Conservation (phyloP, 2,797 vertebrate genomes). For the Podargus strigoides region DNA sequence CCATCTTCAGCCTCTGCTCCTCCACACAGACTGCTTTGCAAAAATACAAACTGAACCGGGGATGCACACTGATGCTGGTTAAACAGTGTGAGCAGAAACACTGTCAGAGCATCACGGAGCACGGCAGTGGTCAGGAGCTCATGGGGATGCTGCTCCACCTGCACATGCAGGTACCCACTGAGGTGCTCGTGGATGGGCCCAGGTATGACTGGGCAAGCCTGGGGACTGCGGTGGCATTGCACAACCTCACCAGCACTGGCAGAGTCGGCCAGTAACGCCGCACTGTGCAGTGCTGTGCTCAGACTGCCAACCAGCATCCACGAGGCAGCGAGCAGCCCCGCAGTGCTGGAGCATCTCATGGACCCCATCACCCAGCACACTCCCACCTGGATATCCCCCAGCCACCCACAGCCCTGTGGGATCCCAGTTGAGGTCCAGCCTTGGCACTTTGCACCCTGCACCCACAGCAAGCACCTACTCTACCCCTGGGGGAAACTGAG, state of each 20-base stretch:
- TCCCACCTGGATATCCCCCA: fast-evolving
- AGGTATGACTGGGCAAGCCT: not conserved
- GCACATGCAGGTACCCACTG: not conserved
- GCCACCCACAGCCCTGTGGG: fast-evolving
- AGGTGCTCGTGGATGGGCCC: not conserved
- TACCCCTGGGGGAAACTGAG: not conserved
- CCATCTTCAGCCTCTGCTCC: not conserved
- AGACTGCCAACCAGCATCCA: not conserved
- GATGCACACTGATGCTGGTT: not conserved
- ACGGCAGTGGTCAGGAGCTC: not conserved
- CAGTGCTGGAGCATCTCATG: fast-evolving
- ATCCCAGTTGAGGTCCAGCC: fast-evolving
- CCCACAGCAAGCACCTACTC: fast-evolving
- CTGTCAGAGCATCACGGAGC: not conserved
- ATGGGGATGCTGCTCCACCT: not conserved
- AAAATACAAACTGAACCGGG: not conserved
- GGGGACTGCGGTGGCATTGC: not conserved
- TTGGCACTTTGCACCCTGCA: not conserved
- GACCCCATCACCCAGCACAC: fast-evolving
- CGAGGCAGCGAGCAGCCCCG: fast-evolving
- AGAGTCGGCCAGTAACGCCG: not conserved
- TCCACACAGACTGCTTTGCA: not conserved
- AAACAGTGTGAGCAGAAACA: not conserved
- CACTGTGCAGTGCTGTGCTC: fast-evolving
- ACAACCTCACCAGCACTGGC: fast-evolving